These are phyloP conservation scores for Garrulus glandarius DNA, from an alignment of 2,797 vertebrate species.

Conservation along the genomic window DNA sequence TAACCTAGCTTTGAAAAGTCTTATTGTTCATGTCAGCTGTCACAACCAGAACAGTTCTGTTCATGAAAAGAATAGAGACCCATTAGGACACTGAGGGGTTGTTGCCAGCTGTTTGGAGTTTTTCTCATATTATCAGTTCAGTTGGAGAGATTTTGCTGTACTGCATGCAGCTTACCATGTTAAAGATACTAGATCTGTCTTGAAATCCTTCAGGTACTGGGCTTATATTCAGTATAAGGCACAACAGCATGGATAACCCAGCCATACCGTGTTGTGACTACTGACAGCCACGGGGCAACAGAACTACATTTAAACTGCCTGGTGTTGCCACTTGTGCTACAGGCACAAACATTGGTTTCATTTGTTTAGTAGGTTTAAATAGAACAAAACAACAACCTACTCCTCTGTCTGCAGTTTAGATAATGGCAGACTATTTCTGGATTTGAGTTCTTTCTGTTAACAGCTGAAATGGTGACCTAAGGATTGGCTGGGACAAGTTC, in stretches of 20 bases:
- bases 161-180: not conserved
- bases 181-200: not conserved
- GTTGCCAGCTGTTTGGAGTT: not conserved
- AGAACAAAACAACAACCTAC: not conserved
- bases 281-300: not conserved
- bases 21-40: not conserved
- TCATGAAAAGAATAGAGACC: not conserved
- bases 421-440: not conserved
- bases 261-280: not conserved
- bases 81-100: not conserved
- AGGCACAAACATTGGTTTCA: not conserved
- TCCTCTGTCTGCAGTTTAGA: not conserved
- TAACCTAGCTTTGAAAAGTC: not conserved
- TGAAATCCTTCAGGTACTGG: not conserved
- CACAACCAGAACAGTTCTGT: not conserved
- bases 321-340: not conserved
- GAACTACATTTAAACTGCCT: not conserved
- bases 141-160: not conserved
- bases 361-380: not conserved
- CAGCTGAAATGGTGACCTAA: slow-evolving; percentile 17
- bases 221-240: not conserved
- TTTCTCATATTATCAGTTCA: not conserved
- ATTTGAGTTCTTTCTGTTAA: not conserved
- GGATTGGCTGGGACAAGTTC: not conserved
- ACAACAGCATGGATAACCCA: not conserved